Evolutionary conservation across 2,797 vertebrate species (phyloP).

Genomic region (Ctenopoma multispine): DNA sequence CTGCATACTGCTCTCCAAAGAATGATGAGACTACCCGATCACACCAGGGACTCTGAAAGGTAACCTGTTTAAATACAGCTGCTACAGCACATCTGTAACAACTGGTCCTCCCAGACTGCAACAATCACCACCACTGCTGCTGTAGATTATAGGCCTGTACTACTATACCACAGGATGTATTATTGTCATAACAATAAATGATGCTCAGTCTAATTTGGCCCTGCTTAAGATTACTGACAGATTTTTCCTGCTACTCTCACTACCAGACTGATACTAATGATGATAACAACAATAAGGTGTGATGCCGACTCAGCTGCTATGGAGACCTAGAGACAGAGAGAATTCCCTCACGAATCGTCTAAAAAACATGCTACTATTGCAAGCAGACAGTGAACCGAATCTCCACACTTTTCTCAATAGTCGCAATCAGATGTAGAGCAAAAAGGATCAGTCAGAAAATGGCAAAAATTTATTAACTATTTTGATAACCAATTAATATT

Average conservation of each 20-base stretch:
- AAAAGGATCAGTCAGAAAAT: too few relatives aligned
- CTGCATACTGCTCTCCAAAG: slow-evolving; percentile 91
- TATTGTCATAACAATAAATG: not conserved
- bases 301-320: slow-evolving; percentile 48
- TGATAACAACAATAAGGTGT: slow-evolving; percentile 36
- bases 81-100: slow-evolving; percentile 21
- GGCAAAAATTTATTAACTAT: not conserved
- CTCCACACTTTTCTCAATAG: not conserved
- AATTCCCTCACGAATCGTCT: slow-evolving; percentile 28
- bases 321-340: slow-evolving; percentile 36
- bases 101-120: not conserved
- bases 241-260: slow-evolving; percentile 16
- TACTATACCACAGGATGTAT: not conserved
- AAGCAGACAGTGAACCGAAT: not conserved
- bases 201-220: slow-evolving; percentile 13
- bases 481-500: not conserved
- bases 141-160: slow-evolving; percentile 14
- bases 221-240: slow-evolving; percentile 15
- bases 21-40: slow-evolving; percentile 84
- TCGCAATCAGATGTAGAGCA: not conserved
- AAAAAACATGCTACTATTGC: slow-evolving; percentile 10
- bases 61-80: slow-evolving; percentile 71
- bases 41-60: slow-evolving; percentile 87
- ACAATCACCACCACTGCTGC: not conserved
- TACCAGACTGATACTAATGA: slow-evolving; percentile 33